Percentiles rank a stretch among this genome's conserved stretches.
Evolutionary conservation across 2,888 invertebrate genomes (phyloP).

Genomic region (Boloria selene): DNA sequence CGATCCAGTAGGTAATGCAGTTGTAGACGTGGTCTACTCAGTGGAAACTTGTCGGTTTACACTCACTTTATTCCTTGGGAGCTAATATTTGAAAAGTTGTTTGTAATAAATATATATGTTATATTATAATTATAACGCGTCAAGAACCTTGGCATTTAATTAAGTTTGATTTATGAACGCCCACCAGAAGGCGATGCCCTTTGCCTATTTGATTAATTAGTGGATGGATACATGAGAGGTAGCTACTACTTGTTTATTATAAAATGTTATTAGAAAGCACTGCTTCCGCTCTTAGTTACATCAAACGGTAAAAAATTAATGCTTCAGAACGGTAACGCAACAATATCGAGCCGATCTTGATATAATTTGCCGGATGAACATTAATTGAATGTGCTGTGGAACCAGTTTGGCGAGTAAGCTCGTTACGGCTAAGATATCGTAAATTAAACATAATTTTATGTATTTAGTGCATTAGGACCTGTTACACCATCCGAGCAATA

Average conservation of each 20-base stretch:
- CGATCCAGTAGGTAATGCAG: neutral
- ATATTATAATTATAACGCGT: slow-evolving; percentile 48
- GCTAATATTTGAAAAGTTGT: slow-evolving; percentile 1
- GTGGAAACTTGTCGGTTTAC: slow-evolving; percentile 3
- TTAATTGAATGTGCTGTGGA: slow-evolving; percentile 48
- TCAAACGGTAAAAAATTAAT: slow-evolving; percentile 11
- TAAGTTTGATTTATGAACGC: slow-evolving; percentile 73
- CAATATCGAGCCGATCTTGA: slow-evolving; percentile 48
- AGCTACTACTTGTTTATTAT: slow-evolving; percentile 16
- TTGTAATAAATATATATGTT: slow-evolving; percentile 5
- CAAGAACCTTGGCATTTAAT: slow-evolving; percentile 75
- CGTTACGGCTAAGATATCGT: slow-evolving; percentile 31
- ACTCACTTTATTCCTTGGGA: neutral
- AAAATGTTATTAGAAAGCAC: slow-evolving; percentile 19
- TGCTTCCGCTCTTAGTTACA: slow-evolving; percentile 11
- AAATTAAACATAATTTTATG: slow-evolving; percentile 40
- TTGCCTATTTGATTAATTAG: slow-evolving; percentile 67
- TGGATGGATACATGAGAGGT: slow-evolving; percentile 34
- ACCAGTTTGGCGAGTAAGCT: slow-evolving; percentile 28
- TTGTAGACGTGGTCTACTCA: slow-evolving; percentile 1
- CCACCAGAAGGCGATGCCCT: slow-evolving; percentile 70
- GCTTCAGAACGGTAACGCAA: slow-evolving; percentile 49
- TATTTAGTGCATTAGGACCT: slow-evolving; percentile 40
- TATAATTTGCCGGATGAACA: slow-evolving; percentile 57
- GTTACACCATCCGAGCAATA: slow-evolving; percentile 37